Evolutionary conservation across 2,113 vertebrate species (phyloP).

Genomic region (Delphinapterus leucas): DNA sequence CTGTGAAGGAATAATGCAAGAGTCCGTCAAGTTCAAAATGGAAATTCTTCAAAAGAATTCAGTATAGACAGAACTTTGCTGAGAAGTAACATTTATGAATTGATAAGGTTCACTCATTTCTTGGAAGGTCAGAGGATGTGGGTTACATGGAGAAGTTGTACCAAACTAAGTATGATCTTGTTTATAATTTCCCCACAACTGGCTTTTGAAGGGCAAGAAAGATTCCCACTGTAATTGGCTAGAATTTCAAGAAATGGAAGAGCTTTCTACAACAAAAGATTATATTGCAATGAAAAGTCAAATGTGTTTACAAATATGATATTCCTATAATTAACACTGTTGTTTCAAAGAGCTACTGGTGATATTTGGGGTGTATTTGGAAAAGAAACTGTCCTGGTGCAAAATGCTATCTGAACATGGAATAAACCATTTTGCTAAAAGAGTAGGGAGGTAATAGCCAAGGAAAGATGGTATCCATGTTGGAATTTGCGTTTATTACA

Average conservation of each 20-base stretch:
- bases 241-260: not conserved
- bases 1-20: not conserved
- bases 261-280: not conserved
- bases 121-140: not conserved
- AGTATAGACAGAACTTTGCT: not conserved
- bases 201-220: not conserved
- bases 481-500: not conserved
- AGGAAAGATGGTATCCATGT: not conserved
- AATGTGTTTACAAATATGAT: not conserved
- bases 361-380: not conserved
- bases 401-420: not conserved
- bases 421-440: not conserved
- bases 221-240: not conserved
- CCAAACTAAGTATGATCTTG: not conserved
- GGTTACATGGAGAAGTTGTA: not conserved
- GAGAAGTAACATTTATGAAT: not conserved
- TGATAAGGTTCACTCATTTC: not conserved
- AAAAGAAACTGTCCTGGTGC: not conserved
- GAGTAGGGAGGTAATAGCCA: not conserved
- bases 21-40: not conserved
- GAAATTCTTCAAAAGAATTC: conserved; percentile 16
- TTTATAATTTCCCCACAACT: not conserved
- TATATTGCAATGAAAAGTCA: not conserved
- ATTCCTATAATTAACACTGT: not conserved
- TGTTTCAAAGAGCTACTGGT: not conserved